These are phyloP conservation scores for Doryteuthis pealeii DNA, from an alignment of 1,140 invertebrate genomes.

Conservation along the genomic window DNA sequence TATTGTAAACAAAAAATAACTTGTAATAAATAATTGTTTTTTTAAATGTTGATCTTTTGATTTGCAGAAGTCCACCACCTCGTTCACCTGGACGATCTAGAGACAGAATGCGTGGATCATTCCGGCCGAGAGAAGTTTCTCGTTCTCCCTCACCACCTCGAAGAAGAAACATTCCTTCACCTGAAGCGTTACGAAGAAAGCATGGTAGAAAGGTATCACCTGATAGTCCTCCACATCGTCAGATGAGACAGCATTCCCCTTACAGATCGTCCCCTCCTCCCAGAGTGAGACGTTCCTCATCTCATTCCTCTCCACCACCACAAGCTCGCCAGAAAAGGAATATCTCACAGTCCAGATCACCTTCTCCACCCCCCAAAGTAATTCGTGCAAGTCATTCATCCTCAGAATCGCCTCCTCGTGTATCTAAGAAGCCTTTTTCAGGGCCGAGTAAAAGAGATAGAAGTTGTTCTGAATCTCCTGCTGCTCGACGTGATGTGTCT, in stretches of 20 bases:
- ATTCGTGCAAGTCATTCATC: neutral
- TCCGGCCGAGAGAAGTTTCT: neutral
- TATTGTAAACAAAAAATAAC: too few relatives aligned
- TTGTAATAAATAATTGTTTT: too few relatives aligned
- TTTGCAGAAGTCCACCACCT: constrained; percentile 5
- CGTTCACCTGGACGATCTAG: neutral
- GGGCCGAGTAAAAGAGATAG: neutral
- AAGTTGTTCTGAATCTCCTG: constrained; percentile 3
- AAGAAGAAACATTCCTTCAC: constrained; percentile 6
- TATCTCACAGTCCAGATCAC: neutral
- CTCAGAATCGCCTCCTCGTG: constrained; percentile 1
- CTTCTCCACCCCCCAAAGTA: constrained; percentile 2
- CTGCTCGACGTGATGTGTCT: neutral
- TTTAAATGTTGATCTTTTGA: too few relatives aligned
- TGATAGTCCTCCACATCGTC: neutral
- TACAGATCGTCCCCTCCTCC: neutral
- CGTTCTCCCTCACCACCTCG: neutral
- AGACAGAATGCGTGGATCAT: neutral
- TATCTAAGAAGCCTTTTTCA: neutral
- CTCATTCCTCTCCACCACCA: neutral
- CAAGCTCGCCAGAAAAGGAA: neutral
- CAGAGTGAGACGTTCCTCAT: too few relatives aligned
- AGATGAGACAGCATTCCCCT: constrained; percentile 10
- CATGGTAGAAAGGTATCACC: neutral
- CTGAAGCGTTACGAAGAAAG: neutral